phyloP scores from a whole-genome alignment of 2,797 vertebrate genomes.

The Darevskia mixta region DNA sequence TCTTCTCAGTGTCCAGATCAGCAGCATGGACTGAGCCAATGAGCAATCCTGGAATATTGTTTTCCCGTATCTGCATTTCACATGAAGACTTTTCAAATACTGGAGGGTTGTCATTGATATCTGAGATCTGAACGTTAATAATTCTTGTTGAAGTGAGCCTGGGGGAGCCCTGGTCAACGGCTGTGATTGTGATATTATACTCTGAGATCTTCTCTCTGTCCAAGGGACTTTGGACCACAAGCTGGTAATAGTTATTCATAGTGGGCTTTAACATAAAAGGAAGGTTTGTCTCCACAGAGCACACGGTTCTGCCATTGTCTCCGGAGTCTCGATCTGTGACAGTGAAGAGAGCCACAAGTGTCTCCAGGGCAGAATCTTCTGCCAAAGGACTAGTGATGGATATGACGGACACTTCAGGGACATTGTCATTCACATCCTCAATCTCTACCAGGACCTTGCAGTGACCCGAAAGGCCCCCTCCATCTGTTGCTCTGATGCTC shows the following conservation, averaged over 20 bases:
- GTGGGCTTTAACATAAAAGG: conserved; percentile 25
- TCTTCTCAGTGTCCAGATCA: not conserved
- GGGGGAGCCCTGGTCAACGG: not conserved
- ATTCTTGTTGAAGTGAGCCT: not conserved
- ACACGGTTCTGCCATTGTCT: conserved; percentile 8
- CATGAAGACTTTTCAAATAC: not conserved
- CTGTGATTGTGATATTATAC: conserved; percentile 24
- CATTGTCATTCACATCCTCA: conserved; percentile 10
- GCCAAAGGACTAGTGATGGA: not conserved
- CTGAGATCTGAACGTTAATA: not conserved
- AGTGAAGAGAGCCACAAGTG: not conserved
- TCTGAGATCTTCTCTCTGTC: not conserved
- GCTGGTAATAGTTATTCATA: conserved; percentile 10
- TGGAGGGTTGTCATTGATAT: not conserved
- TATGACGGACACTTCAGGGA: not conserved
- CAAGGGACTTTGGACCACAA: conserved; percentile 23
- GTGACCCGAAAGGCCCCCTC: not conserved
- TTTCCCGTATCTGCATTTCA: not conserved
- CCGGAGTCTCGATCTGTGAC: conserved; percentile 8
- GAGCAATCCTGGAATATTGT: not conserved
- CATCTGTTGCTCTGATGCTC: not conserved
- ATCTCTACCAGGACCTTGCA: not conserved
- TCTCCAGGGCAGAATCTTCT: conserved; percentile 2
- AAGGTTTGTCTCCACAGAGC: not conserved
- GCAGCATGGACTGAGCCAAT: not conserved